Evolutionary conservation across 2,888 invertebrate genomes (phyloP).

Genomic region (Dryobota labecula): DNA sequence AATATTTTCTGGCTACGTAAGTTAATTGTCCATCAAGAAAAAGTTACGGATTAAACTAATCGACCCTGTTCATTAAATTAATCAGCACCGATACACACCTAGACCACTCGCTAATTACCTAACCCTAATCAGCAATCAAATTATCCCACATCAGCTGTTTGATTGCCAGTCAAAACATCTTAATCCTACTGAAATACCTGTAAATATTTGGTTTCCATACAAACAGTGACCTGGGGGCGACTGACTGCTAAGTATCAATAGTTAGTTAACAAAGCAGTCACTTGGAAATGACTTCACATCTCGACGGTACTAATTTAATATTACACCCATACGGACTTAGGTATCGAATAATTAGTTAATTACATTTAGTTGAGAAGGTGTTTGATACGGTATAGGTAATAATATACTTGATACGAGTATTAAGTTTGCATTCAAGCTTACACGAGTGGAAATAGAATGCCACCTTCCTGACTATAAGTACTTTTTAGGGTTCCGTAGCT

Average conservation of each 20-base stretch:
- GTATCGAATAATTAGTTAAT: background rate
- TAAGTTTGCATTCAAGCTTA: background rate
- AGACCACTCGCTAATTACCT: slow-evolving; percentile 2
- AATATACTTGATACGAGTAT: background rate
- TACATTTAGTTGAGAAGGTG: background rate
- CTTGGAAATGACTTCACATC: slow-evolving; percentile 3
- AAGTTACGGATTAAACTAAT: background rate
- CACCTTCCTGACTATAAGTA: too few relatives aligned
- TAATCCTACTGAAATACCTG: slow-evolving; percentile 25
- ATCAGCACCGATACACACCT: background rate
- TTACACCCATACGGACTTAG: slow-evolving; percentile 2
- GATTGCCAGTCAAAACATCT: slow-evolving; percentile 35
- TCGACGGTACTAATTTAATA: slow-evolving; percentile 34
- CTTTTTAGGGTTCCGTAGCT: too few relatives aligned
- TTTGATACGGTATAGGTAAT: background rate
- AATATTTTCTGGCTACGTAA: background rate
- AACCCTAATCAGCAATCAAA: slow-evolving; percentile 15
- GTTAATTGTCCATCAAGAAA: background rate
- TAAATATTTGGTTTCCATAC: slow-evolving; percentile 21
- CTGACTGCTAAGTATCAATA: slow-evolving; percentile 27
- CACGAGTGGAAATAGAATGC: too few relatives aligned
- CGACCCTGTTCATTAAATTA: background rate
- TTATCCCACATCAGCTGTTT: slow-evolving; percentile 26
- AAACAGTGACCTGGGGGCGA: slow-evolving; percentile 25
- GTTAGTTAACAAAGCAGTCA: slow-evolving; percentile 29